Base-by-base conservation (phyloP, 1,140 invertebrate species). In the Cotesia glomerata region DNA sequence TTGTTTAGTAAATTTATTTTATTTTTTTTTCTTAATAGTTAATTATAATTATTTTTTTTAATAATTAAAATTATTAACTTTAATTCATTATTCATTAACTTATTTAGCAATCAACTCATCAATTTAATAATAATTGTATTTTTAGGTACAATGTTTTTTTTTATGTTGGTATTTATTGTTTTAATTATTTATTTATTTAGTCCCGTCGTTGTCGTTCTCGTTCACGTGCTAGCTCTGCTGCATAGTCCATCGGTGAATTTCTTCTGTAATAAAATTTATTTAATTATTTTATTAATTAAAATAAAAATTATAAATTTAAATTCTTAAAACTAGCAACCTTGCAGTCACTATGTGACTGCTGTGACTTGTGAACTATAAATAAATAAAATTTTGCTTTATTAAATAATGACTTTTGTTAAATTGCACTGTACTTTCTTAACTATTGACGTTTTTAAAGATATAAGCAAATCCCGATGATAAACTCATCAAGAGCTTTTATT, bases 201-300 rank as follows among this genome's bases (percentile, higher is more conserved):
- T 79, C 81, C 74, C 81, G 81, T 81, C 85, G 80, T 84, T 88
- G 86, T 79, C 87, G 82, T 74, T 87, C 83, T 73, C 77, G 77
- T 77, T 88, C 83, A 66, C 85, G 77, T 69, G 82, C 80, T 63
- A 89, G 76, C 76, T 88, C 87, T 36, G 83, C 80, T 0, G 87
- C 82, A 72, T 86, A 87, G 56, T 87, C 84, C n/a, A 82, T 78
- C 0, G 86, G 85, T n/a, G 86, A 87, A 39, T 75, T 77, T 76
- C 80, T 78, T 51, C 84, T 87, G 52, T 61, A 80, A 83, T 72
- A 52, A 69, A 18, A 69, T 63, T 61, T 36, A 14, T 69, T 59
- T 34, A 62, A 26, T 7, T 18, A 39, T 59, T 16, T 26, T 1
- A 26, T 26, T 26, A 26, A 26, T 26, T 26, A 26, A 26, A 26